Conservation (phyloP, 2,888 invertebrate species). For the Boloria selene region DNA sequence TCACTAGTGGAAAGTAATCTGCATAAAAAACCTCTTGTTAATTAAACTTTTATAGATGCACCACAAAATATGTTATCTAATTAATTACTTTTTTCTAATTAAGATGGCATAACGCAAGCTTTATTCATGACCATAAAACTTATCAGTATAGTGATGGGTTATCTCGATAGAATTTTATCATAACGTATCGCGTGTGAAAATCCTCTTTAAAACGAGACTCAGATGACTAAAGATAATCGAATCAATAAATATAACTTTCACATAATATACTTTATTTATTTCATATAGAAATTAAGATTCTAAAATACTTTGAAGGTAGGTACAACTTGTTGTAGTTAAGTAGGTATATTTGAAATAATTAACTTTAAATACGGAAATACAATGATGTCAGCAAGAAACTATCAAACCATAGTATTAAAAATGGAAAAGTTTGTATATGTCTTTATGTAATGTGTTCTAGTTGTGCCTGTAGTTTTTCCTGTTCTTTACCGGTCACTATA, state of each 20-base stretch:
- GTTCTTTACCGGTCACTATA: too few species aligned
- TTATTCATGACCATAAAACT: conserved; percentile 16
- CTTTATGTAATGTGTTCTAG: too few species aligned
- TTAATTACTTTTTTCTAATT: conserved; percentile 27
- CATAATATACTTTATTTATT: conserved; percentile 5
- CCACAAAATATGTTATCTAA: conserved; percentile 19
- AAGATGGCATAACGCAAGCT: conserved; percentile 20
- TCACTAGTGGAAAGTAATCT: conserved; percentile 25
- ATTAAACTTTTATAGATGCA: conserved; percentile 14
- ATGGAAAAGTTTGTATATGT: too few species aligned
- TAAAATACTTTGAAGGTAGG: too few species aligned
- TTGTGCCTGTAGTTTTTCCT: too few species aligned
- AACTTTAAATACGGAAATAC: too few species aligned
- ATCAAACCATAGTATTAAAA: too few species aligned
- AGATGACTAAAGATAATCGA: conserved; percentile 22
- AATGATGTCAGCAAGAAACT: too few species aligned
- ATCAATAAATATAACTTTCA: conserved; percentile 25
- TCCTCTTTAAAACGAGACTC: conserved; percentile 22
- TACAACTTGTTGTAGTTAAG: too few species aligned
- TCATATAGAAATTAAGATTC: not conserved
- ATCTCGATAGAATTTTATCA: conserved; percentile 24
- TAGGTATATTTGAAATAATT: too few species aligned
- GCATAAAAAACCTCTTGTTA: conserved; percentile 15
- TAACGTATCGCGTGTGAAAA: conserved; percentile 28
- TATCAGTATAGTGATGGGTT: conserved; percentile 19